Evolutionary conservation across 2,888 invertebrate species (phyloP).

Genomic region (Philonicus albiceps): DNA sequence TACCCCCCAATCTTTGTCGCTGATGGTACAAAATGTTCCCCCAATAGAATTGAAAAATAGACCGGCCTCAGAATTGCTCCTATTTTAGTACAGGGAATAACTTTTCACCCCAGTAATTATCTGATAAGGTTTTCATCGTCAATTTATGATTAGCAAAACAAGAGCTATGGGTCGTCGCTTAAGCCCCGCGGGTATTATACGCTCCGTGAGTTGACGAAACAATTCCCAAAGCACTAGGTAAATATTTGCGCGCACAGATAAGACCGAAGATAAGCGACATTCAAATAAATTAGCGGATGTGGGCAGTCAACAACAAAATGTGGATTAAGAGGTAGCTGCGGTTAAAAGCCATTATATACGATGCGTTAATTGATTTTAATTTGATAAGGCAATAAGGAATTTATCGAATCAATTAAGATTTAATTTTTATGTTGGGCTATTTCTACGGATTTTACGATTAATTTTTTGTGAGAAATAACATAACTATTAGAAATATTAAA

Average conservation of each 20-base stretch:
- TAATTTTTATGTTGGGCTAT: not conserved
- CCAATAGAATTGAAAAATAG: not conserved
- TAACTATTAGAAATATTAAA: too few relatives aligned
- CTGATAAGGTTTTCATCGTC: slow-evolving; percentile 31
- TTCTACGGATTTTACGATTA: not conserved
- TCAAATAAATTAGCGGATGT: slow-evolving; percentile 7
- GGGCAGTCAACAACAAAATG: not conserved
- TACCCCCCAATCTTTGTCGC: not conserved
- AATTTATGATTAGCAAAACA: slow-evolving; percentile 27
- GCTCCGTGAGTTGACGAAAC: not conserved
- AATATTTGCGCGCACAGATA: slow-evolving; percentile 14
- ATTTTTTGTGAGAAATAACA: too few relatives aligned
- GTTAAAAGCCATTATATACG: not conserved
- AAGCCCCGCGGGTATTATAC: not conserved
- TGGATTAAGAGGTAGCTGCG: not conserved
- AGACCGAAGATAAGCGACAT: not conserved
- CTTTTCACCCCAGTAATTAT: not conserved
- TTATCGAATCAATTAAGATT: not conserved
- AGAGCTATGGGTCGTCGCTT: slow-evolving; percentile 3
- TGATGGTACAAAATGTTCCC: not conserved
- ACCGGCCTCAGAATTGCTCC: not conserved
- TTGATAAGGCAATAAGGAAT: not conserved
- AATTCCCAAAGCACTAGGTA: slow-evolving; percentile 3
- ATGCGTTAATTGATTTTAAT: not conserved
- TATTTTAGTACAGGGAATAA: not conserved